Evolutionary conservation across 2,113 vertebrate genomes (phyloP).

Genomic region (Dromaius novaehollandiae): DNA sequence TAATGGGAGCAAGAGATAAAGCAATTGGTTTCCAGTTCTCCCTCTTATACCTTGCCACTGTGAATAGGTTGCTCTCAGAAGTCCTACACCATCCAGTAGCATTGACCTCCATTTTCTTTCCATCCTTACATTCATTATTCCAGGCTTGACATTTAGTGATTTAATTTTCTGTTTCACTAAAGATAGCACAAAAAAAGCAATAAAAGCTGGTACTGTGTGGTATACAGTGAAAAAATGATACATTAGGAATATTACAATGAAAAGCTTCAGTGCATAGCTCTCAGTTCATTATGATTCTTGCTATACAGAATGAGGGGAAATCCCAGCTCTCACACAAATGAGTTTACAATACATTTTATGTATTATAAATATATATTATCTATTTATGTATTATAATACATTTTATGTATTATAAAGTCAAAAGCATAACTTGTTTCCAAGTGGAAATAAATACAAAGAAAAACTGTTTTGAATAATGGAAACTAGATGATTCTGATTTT

Average conservation of each 20-base stretch:
- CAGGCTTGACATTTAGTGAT: not conserved
- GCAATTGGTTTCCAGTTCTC: not conserved
- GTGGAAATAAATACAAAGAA: slow-evolving; percentile 12
- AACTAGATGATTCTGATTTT: not conserved
- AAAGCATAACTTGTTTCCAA: slow-evolving; percentile 18
- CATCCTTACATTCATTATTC: not conserved
- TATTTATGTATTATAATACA: too few relatives aligned
- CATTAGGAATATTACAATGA: not conserved
- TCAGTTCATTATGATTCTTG: not conserved
- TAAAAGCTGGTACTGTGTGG: not conserved
- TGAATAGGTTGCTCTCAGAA: not conserved
- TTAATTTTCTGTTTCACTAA: not conserved
- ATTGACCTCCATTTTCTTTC: not conserved
- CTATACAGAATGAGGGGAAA: not conserved
- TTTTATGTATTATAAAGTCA: not conserved
- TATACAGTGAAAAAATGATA: not conserved
- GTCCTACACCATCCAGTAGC: not conserved
- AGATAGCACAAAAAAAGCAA: not conserved
- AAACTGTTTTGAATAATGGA: not conserved
- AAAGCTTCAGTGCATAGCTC: not conserved
- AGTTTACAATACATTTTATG: not conserved
- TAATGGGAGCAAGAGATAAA: not conserved
- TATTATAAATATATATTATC: too few relatives aligned
- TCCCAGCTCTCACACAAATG: not conserved
- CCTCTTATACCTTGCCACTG: not conserved